phyloP scores from a whole-genome alignment of 1,140 invertebrate genomes.

The Microplitis mediator region DNA sequence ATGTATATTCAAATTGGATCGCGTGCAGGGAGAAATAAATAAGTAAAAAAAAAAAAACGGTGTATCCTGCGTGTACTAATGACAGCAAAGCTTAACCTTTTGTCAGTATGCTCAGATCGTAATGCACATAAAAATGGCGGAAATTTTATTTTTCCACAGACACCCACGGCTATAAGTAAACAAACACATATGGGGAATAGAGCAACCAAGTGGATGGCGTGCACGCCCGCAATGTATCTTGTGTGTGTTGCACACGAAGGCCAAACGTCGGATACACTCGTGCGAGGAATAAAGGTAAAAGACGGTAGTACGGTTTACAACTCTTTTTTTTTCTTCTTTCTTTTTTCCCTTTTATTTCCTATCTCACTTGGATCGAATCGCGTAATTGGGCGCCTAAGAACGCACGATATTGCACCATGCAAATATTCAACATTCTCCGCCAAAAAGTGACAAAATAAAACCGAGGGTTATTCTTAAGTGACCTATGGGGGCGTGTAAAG shows the following conservation, averaged over 20 bases:
- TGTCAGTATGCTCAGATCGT: neutral
- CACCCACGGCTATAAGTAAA: neutral
- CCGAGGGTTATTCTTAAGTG: conserved; percentile 14
- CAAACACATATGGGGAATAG: conserved; percentile 49
- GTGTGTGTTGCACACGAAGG: conserved; percentile 36
- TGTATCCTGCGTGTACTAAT: conserved; percentile 25
- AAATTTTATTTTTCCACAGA: conserved; percentile 4
- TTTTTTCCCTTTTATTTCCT: conserved; percentile 43
- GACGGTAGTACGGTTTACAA: neutral
- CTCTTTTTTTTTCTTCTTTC: neutral
- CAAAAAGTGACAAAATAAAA: conserved; percentile 42
- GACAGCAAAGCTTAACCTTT: neutral
- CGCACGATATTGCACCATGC: conserved; percentile 62
- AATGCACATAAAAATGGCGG: neutral
- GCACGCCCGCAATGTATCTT: conserved; percentile 59
- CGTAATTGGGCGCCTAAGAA: conserved; percentile 63
- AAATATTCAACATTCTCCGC: conserved; percentile 51
- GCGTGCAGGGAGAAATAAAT: conserved; percentile 9
- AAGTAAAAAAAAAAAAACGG: neutral
- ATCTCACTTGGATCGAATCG: conserved; percentile 58
- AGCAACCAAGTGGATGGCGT: conserved; percentile 46
- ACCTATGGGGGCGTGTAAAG: neutral
- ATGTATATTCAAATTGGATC: conserved; percentile 21
- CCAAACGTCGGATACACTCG: conserved; percentile 16
- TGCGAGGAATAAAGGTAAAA: conserved; percentile 7